Evolutionary conservation across 2,888 invertebrate genomes (phyloP), one percentile per base, ranked within the genome.

Genomic region (Limnephilus auricula): DNA sequence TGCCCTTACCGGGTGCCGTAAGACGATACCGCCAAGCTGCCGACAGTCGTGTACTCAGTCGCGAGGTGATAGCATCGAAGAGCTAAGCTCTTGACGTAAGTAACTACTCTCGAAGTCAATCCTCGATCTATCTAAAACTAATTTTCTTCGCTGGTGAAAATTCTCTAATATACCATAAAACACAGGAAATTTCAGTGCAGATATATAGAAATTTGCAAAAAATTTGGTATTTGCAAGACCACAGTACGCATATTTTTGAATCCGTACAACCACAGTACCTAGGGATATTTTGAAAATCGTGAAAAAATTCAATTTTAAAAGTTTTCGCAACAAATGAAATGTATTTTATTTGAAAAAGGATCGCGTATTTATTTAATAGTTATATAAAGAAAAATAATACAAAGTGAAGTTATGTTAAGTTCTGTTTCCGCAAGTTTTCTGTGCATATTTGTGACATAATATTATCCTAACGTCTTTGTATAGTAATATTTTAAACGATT

Each of bases 21-120:
- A 96, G 96, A 94, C 95, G 96, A 96, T 95, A 95, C 95, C 95
- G 94, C 91, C 93, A 93, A 94, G 34, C 65, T 30, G 40, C 89
- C 94, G 94, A 94, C 94, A 94, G 94, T 93, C 93, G 94, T 92
- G 91, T 90, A 92, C 92, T 92, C 92, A 92, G 91, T 92, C 91
- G 92, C 92, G 92, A 91, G 91, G 87, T 92, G 92, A 45, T 89
- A 93, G 93, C 93, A 93, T 91, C 92, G 78, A 34, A 89, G 92
- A 88, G 90, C 91, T 78, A 85, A 91, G 92, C 92, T 93, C 93
- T 93, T 91, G 86, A 92, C 87, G 93, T 93, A 93, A 93, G 93
- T 92, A 92, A 88, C 80, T 15, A 45, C 79, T 37, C 2, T 30
- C 65, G 30, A 65, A 83, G n/a, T 85, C 79, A 50, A 79, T 79